phyloP scores from a whole-genome alignment of 2,113 vertebrate species.

The Tetrax tetrax region DNA sequence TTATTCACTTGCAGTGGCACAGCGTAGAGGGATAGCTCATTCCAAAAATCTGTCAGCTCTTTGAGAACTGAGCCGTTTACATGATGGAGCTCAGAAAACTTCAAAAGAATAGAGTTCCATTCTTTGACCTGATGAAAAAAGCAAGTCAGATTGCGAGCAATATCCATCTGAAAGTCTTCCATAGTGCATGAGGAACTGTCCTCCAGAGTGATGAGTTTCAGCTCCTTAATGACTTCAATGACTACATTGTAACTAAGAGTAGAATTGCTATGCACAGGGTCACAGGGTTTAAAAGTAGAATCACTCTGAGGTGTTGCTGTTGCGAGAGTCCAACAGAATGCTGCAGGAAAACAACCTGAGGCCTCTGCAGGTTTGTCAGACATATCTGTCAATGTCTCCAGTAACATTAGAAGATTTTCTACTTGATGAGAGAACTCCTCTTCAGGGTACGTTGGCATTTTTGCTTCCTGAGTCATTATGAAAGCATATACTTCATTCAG shows the following conservation, averaged over 20 bases:
- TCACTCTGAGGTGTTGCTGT: background rate
- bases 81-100: conserved; percentile 27
- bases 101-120: conserved; percentile 65
- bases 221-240: conserved; percentile 1
- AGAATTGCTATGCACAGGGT: background rate
- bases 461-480: conserved; percentile 51
- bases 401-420: conserved; percentile 12
- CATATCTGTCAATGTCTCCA: background rate
- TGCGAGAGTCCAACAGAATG: conserved; percentile 51
- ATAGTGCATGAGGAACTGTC: conserved; percentile 9
- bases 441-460: conserved; percentile 32
- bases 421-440: conserved; percentile 55
- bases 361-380: background rate
- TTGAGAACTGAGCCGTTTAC: background rate
- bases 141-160: conserved; percentile 46
- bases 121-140: conserved; percentile 42
- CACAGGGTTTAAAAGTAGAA: conserved; percentile 1
- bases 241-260: background rate
- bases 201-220: conserved; percentile 21
- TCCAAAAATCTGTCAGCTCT: conserved; percentile 57
- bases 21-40: conserved; percentile 11
- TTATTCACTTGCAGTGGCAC: background rate
- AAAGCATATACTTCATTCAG: conserved; percentile 63
- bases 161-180: background rate
- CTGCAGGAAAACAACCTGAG: conserved; percentile 40